Evolutionary conservation across 2,113 vertebrate species (phyloP).

Genomic region (Anser cygnoides): DNA sequence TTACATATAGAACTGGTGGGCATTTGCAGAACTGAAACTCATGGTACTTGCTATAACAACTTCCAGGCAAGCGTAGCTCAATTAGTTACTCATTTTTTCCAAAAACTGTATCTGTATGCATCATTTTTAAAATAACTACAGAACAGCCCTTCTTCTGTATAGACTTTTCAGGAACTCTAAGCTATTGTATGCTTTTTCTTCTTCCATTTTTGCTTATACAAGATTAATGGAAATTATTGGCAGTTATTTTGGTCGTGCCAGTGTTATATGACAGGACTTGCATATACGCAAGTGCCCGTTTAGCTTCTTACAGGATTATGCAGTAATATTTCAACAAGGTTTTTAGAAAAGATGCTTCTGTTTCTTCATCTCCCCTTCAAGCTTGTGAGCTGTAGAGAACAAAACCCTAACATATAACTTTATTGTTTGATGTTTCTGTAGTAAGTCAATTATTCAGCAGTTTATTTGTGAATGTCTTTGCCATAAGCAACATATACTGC

Average conservation of each 20-base stretch:
- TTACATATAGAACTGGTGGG: not conserved
- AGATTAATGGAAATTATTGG: not conserved
- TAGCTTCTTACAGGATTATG: not conserved
- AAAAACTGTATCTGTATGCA: not conserved
- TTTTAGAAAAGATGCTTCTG: not conserved
- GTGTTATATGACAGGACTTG: not conserved
- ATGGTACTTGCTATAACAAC: not conserved
- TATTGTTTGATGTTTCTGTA: not conserved
- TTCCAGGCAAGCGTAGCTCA: not conserved
- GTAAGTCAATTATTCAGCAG: not conserved
- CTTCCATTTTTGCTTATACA: not conserved
- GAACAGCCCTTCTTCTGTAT: not conserved
- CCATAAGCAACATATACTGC: not conserved
- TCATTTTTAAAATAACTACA: not conserved
- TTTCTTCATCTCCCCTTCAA: not conserved
- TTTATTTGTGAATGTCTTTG: not conserved
- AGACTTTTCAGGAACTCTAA: not conserved
- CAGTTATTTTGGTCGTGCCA: not conserved
- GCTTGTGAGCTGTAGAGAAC: not conserved
- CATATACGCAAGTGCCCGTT: not conserved
- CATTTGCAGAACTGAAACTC: not conserved
- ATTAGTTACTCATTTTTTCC: not conserved
- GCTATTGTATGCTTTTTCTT: not conserved
- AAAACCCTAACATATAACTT: not conserved
- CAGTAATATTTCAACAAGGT: not conserved